phyloP scores from a whole-genome alignment of 2,888 invertebrate species.

The Patella ulyssiponensis region DNA sequence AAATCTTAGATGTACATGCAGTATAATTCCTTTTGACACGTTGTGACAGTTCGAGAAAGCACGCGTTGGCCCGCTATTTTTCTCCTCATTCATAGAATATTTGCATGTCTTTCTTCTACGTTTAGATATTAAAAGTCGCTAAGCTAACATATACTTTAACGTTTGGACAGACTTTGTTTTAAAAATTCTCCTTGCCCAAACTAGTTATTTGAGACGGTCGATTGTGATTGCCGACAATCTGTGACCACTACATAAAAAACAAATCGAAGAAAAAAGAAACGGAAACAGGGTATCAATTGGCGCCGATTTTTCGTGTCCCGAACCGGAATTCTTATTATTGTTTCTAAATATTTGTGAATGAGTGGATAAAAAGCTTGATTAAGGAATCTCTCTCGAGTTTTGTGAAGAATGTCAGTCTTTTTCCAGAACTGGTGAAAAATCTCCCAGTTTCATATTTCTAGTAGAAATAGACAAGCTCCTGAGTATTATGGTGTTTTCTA shows the following conservation, averaged over 20 bases:
- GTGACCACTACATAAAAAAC: too few species aligned
- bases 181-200: too few species aligned
- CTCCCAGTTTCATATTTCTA: neutral
- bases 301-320: slow-evolving; percentile 18
- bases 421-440: slow-evolving; percentile 12
- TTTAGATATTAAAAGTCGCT: slow-evolving; percentile 5
- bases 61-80: neutral
- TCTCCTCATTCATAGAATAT: neutral
- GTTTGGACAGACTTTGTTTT: too few species aligned
- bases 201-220: too few species aligned
- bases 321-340: slow-evolving; percentile 11
- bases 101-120: neutral
- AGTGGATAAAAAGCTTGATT: slow-evolving; percentile 14
- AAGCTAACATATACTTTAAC: too few species aligned
- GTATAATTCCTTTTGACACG: neutral
- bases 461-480: neutral
- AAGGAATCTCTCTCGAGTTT: slow-evolving; percentile 10
- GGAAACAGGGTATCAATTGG: slow-evolving; percentile 20
- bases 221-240: too few species aligned
- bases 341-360: slow-evolving; percentile 24
- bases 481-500: neutral
- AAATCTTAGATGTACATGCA: slow-evolving; percentile 2
- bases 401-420: neutral
- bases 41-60: slow-evolving; percentile 5
- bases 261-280: slow-evolving; percentile 1